phyloP scores from a whole-genome alignment of 1,140 invertebrate species.

The Plectrocnemia conspersa region DNA sequence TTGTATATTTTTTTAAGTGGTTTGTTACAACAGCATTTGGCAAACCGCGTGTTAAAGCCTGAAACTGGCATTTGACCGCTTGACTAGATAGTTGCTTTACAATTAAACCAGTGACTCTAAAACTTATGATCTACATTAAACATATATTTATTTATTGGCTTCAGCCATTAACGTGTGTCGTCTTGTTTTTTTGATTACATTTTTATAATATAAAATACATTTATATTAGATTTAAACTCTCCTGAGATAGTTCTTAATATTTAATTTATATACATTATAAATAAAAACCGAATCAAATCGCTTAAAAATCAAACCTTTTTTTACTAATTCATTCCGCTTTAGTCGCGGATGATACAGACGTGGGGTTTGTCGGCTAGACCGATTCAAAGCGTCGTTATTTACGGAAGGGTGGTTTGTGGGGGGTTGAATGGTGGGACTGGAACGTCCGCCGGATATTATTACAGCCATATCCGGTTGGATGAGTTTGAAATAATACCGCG shows the following conservation, averaged over 20 bases:
- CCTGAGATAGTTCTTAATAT: background rate
- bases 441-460: constrained; percentile 30
- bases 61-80: constrained; percentile 8
- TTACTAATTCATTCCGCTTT: background rate
- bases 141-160: too few species aligned
- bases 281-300: background rate
- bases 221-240: too few species aligned
- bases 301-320: background rate
- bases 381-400: constrained; percentile 8
- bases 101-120: too few species aligned
- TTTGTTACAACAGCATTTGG: constrained; percentile 6
- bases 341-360: background rate
- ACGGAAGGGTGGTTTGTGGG: background rate
- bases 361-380: background rate
- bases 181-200: too few species aligned
- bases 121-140: too few species aligned
- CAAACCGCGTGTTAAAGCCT: constrained; percentile 13
- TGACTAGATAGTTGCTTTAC: background rate
- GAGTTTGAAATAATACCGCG: constrained; percentile 30
- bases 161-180: too few species aligned
- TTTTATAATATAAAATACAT: too few species aligned
- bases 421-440: constrained; percentile 9
- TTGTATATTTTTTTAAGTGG: too few species aligned
- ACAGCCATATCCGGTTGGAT: constrained; percentile 30
- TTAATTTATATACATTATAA: background rate